Conservation (phyloP, 2,797 vertebrate species). For the Melanotaenia parkinsoni region DNA sequence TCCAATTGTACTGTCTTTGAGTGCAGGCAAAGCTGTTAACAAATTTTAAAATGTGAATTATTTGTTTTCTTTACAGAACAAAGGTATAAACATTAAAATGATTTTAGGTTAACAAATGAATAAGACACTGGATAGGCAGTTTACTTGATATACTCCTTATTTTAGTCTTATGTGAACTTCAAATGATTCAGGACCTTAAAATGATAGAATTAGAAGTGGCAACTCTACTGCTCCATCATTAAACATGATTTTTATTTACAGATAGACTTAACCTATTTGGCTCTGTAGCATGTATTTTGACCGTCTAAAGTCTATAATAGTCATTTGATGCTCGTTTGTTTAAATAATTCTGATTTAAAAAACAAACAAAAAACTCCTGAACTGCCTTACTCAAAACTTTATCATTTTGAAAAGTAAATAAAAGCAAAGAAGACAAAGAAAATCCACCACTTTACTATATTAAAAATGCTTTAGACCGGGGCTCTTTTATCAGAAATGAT, state of each 20-base stretch:
- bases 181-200: neutral
- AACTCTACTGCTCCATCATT: neutral
- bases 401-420: neutral
- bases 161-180: neutral
- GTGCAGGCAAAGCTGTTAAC: neutral
- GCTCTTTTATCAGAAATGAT: constrained; percentile 41
- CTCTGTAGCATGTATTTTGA: neutral
- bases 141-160: neutral
- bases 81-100: neutral
- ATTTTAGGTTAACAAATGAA: neutral
- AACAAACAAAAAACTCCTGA: neutral
- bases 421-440: neutral
- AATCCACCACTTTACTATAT: neutral
- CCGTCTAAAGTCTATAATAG: neutral
- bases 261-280: neutral
- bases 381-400: neutral
- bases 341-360: neutral
- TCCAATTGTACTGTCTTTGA: neutral
- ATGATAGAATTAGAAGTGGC: neutral
- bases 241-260: neutral
- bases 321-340: neutral
- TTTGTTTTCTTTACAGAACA: neutral
- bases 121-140: neutral
- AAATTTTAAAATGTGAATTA: neutral
- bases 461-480: constrained; percentile 17